Conservation (phyloP, 2,888 invertebrate species). For the Lepidochrysops patricia region DNA sequence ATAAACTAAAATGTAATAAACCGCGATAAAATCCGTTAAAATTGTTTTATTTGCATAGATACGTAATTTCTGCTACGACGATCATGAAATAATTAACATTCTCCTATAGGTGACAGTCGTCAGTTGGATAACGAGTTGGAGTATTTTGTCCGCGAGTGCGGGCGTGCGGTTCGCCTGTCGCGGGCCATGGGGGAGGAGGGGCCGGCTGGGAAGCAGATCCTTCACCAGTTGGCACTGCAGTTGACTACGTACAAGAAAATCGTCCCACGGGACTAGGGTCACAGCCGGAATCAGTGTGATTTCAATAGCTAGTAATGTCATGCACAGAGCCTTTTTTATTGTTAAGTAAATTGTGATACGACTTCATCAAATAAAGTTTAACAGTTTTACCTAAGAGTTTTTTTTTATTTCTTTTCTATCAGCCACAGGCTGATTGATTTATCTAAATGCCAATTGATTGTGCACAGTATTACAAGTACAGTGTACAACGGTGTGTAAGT, state of each 20-base stretch:
- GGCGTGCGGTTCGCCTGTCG: slow-evolving; percentile 82
- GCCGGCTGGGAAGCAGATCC: slow-evolving; percentile 77
- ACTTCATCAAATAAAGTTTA: neutral
- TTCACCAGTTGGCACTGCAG: slow-evolving; percentile 85
- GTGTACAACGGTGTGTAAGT: too few relatives aligned
- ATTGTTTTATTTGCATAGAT: too few relatives aligned
- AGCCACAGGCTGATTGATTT: too few relatives aligned
- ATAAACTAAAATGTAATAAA: too few relatives aligned
- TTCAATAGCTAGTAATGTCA: too few relatives aligned
- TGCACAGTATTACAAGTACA: too few relatives aligned
- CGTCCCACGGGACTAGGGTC: slow-evolving; percentile 50
- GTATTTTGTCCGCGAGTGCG: slow-evolving; percentile 92
- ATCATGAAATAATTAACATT: too few relatives aligned
- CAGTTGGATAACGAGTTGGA: slow-evolving; percentile 85
- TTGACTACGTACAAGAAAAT: slow-evolving; percentile 89
- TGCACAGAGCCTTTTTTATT: neutral
- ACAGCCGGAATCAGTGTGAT: neutral
- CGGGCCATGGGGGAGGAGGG: slow-evolving; percentile 80
- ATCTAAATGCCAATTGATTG: too few relatives aligned
- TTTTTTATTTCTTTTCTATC: too few relatives aligned
- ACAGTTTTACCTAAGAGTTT: neutral
- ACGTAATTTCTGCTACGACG: too few relatives aligned
- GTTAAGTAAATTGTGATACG: slow-evolving; percentile 6
- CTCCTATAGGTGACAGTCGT: slow-evolving; percentile 47
- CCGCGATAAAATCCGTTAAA: too few relatives aligned